These are phyloP conservation scores for Myiotriccus ornatus DNA, from an alignment of 2,797 vertebrate species.

Conservation along the genomic window DNA sequence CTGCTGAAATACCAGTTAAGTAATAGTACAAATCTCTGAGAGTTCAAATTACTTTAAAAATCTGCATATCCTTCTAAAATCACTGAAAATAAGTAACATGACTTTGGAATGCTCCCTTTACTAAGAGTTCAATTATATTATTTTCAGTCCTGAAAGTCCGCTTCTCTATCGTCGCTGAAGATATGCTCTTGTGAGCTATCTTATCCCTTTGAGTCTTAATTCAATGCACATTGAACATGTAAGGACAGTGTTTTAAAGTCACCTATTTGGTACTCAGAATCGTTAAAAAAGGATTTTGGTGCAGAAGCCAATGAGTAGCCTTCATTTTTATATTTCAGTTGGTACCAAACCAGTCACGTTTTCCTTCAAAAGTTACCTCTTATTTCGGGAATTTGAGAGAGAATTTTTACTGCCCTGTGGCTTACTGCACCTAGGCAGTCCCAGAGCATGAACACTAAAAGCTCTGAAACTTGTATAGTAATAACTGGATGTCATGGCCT, in stretches of 20 bases:
- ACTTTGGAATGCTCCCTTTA: neutral
- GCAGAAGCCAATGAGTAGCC: neutral
- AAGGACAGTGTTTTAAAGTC: neutral
- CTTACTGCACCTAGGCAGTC: neutral
- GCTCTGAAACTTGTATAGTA: neutral
- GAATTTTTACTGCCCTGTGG: neutral
- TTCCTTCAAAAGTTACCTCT: neutral
- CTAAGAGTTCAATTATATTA: neutral
- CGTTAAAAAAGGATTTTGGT: neutral
- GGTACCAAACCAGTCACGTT: fast-evolving
- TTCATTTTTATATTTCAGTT: neutral
- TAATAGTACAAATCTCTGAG: neutral
- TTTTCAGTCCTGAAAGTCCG: neutral
- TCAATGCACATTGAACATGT: neutral
- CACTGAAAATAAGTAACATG: neutral
- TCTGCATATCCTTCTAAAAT: neutral
- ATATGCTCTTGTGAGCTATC: neutral
- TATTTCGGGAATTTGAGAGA: neutral
- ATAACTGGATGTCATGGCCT: neutral
- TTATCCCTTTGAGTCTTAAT: neutral
- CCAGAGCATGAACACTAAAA: neutral
- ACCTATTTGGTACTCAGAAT: neutral
- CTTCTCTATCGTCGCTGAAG: neutral
- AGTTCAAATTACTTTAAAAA: neutral
- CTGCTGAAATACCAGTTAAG: neutral